Conservation (phyloP, 2,888 invertebrate genomes). For the Elysia crispata region DNA sequence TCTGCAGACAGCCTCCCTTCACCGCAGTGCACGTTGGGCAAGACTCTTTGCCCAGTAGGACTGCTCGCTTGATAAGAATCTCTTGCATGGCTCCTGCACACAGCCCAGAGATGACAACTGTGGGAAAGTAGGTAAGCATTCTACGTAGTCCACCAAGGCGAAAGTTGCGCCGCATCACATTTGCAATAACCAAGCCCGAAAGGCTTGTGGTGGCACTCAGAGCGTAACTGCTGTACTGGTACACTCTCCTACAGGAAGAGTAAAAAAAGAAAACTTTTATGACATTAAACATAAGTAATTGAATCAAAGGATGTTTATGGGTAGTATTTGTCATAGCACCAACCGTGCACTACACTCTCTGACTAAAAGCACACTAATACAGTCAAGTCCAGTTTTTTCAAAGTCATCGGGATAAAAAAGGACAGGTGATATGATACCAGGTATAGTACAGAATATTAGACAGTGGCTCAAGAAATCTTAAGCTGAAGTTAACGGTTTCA, state of each 20-base stretch:
- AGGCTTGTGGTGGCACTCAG: neutral
- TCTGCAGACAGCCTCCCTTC: slow-evolving; percentile 9
- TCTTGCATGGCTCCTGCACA: slow-evolving; percentile 23
- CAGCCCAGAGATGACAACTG: neutral
- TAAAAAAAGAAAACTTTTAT: neutral
- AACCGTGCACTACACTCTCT: too few species aligned
- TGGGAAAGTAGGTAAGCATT: slow-evolving; percentile 20
- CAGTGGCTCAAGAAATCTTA: too few species aligned
- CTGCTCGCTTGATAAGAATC: neutral
- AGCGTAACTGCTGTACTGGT: neutral
- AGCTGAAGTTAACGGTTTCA: too few species aligned
- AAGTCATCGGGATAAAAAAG: too few species aligned
- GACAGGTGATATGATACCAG: too few species aligned
- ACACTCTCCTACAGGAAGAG: slow-evolving; percentile 14
- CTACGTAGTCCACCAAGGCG: slow-evolving; percentile 33
- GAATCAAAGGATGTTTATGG: too few species aligned
- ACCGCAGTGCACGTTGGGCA: slow-evolving; percentile 29
- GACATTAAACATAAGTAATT: too few species aligned
- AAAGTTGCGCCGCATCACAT: slow-evolving; percentile 38
- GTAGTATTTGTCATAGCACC: too few species aligned
- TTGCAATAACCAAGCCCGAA: slow-evolving; percentile 15
- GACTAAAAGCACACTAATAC: too few species aligned
- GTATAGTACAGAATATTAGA: too few species aligned
- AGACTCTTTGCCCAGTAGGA: slow-evolving; percentile 31
- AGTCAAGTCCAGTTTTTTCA: too few species aligned